These are phyloP conservation scores for Criorhina ranunculi DNA, from an alignment of 2,888 invertebrate species.

Conservation along the genomic window DNA sequence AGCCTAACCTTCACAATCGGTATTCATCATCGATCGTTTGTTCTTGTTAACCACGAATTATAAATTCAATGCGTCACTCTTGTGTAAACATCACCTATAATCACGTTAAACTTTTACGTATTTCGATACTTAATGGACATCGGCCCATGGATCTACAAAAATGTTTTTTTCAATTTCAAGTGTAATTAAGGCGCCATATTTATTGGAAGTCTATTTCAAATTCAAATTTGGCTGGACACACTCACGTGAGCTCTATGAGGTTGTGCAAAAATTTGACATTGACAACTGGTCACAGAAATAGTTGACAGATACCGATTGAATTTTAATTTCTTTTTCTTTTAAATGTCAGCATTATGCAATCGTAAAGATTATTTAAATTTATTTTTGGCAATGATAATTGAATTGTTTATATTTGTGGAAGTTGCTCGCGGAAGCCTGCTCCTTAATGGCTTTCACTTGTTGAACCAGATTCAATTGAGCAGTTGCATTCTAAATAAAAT, in stretches of 20 bases:
- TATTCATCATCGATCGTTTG: conserved; percentile 20
- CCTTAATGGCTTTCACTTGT: conserved; percentile 11
- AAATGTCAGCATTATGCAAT: conserved; percentile 21
- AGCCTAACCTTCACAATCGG: conserved; percentile 18
- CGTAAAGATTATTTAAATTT: not conserved
- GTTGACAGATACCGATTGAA: conserved; percentile 1
- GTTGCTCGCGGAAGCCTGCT: not conserved
- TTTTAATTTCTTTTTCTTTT: conserved; percentile 1
- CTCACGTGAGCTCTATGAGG: conserved; percentile 1
- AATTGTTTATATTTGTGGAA: not conserved
- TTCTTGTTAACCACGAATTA: conserved; percentile 50
- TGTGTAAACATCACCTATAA: conserved; percentile 51
- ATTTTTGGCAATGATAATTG: not conserved
- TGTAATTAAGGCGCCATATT: conserved; percentile 21
- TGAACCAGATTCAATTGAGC: conserved; percentile 2
- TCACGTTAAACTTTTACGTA: conserved; percentile 19
- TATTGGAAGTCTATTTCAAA: conserved; percentile 4
- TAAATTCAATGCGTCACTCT: conserved; percentile 39
- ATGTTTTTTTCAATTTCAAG: conserved; percentile 21
- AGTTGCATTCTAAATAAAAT: conserved; percentile 6
- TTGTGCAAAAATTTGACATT: conserved; percentile 32
- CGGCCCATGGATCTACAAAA: not conserved
- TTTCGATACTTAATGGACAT: not conserved
- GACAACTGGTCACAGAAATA: conserved; percentile 1
- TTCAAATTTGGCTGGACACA: not conserved